These are phyloP conservation scores for Nymphalis polychloros DNA, from an alignment of 2,888 invertebrate species.

Conservation along the genomic window DNA sequence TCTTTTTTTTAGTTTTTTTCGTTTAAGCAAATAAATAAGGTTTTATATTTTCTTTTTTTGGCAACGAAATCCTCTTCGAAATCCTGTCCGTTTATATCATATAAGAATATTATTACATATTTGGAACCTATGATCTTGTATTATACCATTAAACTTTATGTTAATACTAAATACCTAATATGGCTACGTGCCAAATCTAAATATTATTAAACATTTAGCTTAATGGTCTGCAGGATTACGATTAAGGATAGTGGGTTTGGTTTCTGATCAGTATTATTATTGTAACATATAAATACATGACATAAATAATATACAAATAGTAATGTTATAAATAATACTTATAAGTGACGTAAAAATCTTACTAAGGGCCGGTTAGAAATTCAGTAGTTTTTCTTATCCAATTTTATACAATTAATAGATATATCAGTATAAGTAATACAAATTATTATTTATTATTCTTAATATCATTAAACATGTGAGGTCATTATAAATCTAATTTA, in stretches of 20 bases:
- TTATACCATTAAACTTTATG: constrained; percentile 34
- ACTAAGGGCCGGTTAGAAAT: no score
- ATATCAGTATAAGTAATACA: no score
- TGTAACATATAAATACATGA: neutral
- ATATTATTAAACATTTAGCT: constrained; percentile 30
- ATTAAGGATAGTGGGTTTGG: neutral
- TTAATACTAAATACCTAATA: constrained; percentile 28
- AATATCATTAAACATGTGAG: no score
- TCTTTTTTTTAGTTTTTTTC: no score
- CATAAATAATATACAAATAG: neutral
- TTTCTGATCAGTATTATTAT: neutral
- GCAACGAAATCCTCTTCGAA: neutral
- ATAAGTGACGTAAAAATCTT: neutral
- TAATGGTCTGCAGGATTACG: constrained; percentile 13
- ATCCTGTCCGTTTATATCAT: constrained; percentile 11
- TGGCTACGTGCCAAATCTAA: constrained; percentile 35
- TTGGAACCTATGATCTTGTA: constrained; percentile 29
- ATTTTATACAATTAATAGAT: no score
- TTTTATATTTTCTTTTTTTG: neutral
- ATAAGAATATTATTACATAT: constrained; percentile 25
- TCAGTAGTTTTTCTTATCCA: no score
- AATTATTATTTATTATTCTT: no score
- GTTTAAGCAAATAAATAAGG: constrained; percentile 16
- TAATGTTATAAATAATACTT: neutral
- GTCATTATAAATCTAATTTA: no score